phyloP scores from a whole-genome alignment of 2,113 vertebrate species.

The Entomyzon cyanotis region DNA sequence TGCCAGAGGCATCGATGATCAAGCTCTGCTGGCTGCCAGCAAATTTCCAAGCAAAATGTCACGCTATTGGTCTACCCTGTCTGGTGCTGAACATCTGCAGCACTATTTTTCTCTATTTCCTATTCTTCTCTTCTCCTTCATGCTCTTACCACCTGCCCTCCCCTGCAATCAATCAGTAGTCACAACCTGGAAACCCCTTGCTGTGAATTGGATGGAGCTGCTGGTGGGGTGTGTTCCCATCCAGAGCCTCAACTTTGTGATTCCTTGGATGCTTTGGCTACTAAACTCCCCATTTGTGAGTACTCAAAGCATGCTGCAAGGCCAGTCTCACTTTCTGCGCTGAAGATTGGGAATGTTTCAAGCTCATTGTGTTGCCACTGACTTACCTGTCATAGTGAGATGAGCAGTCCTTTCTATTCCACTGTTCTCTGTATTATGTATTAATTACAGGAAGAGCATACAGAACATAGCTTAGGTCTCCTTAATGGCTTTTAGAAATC shows the following conservation, averaged over 20 bases:
- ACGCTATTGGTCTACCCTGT: rapidly evolving
- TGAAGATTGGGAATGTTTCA: background rate
- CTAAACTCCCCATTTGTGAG: background rate
- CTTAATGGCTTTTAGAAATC: conserved; percentile 29
- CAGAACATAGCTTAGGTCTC: conserved; percentile 1
- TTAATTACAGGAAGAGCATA: conserved; percentile 24
- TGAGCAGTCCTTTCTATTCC: background rate
- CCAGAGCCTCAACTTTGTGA: background rate
- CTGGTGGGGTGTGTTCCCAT: background rate
- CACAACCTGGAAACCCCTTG: background rate
- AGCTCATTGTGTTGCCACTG: background rate
- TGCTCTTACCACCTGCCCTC: background rate
- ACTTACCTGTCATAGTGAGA: background rate
- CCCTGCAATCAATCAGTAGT: background rate
- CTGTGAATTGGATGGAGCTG: background rate
- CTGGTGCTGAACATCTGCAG: background rate
- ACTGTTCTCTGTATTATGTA: background rate
- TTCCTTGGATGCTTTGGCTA: background rate
- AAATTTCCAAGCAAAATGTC: background rate
- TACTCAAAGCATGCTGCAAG: background rate
- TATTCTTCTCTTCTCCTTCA: background rate
- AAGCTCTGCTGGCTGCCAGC: background rate
- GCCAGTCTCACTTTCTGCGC: background rate
- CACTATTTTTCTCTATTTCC: background rate
- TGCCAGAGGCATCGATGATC: rapidly evolving